These are phyloP conservation scores for Cirrhinus mrigala DNA, from an alignment of 2,797 vertebrate species.

Conservation along the genomic window DNA sequence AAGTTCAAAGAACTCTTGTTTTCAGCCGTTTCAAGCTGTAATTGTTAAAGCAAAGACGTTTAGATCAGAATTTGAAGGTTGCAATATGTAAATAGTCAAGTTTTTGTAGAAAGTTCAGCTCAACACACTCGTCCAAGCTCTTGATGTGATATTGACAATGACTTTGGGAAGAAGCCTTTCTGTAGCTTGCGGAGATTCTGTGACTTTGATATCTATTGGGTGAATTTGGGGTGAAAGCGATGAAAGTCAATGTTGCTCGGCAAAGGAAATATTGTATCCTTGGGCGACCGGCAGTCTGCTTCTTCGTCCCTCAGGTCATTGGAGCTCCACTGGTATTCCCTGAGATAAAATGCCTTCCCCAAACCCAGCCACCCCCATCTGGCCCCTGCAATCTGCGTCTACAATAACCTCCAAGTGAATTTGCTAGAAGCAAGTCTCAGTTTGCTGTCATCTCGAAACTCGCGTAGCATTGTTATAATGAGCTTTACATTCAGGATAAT, in stretches of 20 bases:
- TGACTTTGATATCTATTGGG: constrained; percentile 17
- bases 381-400: constrained; percentile 39
- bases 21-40: constrained; percentile 7
- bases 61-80: constrained; percentile 3
- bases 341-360: constrained; percentile 16
- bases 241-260: constrained; percentile 19
- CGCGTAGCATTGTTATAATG: background rate
- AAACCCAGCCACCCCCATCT: constrained; percentile 33
- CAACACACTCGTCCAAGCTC: background rate
- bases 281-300: constrained; percentile 19
- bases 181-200: background rate
- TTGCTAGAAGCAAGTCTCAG: background rate
- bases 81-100: background rate
- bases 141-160: constrained; percentile 23
- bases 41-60: constrained; percentile 2
- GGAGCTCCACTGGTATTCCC: constrained; percentile 34
- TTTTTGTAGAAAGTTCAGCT: constrained; percentile 1
- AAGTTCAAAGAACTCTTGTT: constrained; percentile 44
- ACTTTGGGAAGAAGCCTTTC: constrained; percentile 19
- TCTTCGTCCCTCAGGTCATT: constrained; percentile 37
- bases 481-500: constrained; percentile 17
- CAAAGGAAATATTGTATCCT: constrained; percentile 13
- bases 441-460: background rate
- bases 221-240: constrained; percentile 18
- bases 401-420: constrained; percentile 39